phyloP scores from a whole-genome alignment of 2,797 vertebrate species.

The Apogon hyalosoma region DNA sequence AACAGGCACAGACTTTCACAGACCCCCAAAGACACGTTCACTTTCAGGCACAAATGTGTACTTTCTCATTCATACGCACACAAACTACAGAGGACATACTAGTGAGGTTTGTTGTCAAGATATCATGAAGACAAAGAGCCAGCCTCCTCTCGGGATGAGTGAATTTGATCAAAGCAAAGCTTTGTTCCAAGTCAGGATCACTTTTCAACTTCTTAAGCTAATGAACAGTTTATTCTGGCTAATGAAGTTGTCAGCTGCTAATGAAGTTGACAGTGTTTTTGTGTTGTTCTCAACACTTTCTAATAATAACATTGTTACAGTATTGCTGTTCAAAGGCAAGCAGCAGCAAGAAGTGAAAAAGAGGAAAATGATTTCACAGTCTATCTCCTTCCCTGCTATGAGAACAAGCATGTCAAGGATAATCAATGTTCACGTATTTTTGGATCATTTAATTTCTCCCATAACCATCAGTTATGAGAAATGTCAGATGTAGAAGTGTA shows the following conservation, averaged over 20 bases:
- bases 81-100: slow-evolving; percentile 57
- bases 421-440: slow-evolving; percentile 63
- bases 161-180: slow-evolving; percentile 76
- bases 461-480: slow-evolving; percentile 32
- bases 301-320: slow-evolving; percentile 53
- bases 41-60: slow-evolving; percentile 52
- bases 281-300: slow-evolving; percentile 58
- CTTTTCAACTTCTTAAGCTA: slow-evolving; percentile 73
- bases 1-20: slow-evolving; percentile 42
- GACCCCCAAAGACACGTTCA: slow-evolving; percentile 28
- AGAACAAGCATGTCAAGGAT: slow-evolving; percentile 47
- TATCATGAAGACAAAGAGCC: slow-evolving; percentile 72
- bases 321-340: slow-evolving; percentile 7
- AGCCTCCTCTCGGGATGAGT: slow-evolving; percentile 63
- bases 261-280: slow-evolving; percentile 65
- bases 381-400: slow-evolving; percentile 16
- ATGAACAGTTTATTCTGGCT: slow-evolving; percentile 70
- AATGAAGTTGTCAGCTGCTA: slow-evolving; percentile 68
- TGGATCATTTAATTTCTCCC: slow-evolving; percentile 49
- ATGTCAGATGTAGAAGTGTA: slow-evolving; percentile 30
- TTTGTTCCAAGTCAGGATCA: slow-evolving; percentile 75
- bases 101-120: slow-evolving; percentile 73
- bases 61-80: slow-evolving; percentile 38
- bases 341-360: slow-evolving; percentile 13
- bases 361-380: slow-evolving; percentile 40